A percentile compares a stretch with the other conserved stretches of the same genome.
These are phyloP conservation scores for Exocentrus adspersus DNA, from an alignment of 2,888 invertebrate genomes.

Conservation along the genomic window DNA sequence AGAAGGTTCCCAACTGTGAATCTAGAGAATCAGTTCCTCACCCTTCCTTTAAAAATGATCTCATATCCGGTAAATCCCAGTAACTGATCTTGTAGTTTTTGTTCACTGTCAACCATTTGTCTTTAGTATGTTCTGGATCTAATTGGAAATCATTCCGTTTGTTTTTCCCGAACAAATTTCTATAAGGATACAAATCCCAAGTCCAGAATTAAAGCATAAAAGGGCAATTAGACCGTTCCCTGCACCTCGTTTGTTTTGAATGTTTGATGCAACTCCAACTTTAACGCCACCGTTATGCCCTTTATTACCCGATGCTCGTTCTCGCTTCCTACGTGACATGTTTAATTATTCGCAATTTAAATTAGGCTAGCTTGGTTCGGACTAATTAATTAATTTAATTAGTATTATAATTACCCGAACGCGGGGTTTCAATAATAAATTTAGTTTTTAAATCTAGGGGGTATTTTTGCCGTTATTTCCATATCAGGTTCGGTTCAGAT, in stretches of 20 bases:
- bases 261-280: constrained; percentile 35
- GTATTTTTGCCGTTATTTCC: constrained; percentile 6
- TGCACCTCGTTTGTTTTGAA: constrained; percentile 36
- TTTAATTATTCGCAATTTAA: constrained; percentile 34
- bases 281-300: constrained; percentile 20
- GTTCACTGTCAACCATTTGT: too few species aligned
- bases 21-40: too few species aligned
- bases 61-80: too few species aligned
- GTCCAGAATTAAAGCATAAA: background rate
- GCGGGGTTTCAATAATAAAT: constrained; percentile 23
- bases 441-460: constrained; percentile 19
- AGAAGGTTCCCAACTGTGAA: too few species aligned
- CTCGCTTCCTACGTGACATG: constrained; percentile 35
- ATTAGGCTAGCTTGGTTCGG: constrained; percentile 24
- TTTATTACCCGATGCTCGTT: constrained; percentile 32
- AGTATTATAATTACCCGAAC: constrained; percentile 30
- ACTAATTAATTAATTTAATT: constrained; percentile 37
- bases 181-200: constrained; percentile 14
- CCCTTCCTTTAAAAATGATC: too few species aligned
- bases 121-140: background rate
- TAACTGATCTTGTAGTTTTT: too few species aligned
- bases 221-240: constrained; percentile 28
- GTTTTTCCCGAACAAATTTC: too few species aligned
- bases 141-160: too few species aligned
- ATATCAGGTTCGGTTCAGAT: background rate